Percentiles rank a stretch among this genome's conserved stretches.
Conservation (phyloP, 2,113 vertebrate species). For the Alosa alosa region DNA sequence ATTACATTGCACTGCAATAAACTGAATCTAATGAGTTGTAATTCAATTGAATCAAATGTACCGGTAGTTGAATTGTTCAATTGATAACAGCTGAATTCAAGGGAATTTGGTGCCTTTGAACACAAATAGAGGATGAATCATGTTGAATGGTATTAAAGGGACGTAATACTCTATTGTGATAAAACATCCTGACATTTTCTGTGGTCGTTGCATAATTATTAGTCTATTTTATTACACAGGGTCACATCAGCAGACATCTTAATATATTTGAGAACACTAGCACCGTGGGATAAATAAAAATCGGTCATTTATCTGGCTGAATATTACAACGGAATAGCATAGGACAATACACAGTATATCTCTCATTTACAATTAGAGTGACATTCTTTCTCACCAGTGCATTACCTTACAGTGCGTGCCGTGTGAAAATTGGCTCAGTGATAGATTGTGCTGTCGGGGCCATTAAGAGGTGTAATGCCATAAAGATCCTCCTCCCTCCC, state of each 20-base stretch:
- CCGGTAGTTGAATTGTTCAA: not conserved
- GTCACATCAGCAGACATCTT: not conserved
- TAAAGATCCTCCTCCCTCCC: constrained; percentile 12
- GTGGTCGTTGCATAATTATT: not conserved
- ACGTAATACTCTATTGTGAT: not conserved
- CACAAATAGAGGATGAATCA: not conserved
- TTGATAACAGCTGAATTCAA: not conserved
- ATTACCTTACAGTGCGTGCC: not conserved
- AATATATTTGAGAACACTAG: not conserved
- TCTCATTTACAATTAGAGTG: not conserved
- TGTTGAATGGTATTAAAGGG: not conserved
- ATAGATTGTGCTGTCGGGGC: constrained; percentile 27
- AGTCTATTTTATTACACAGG: not conserved
- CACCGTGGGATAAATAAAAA: not conserved
- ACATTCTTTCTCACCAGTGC: not conserved
- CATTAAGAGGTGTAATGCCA: constrained; percentile 30
- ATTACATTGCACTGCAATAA: not conserved
- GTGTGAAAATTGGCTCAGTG: constrained; percentile 14
- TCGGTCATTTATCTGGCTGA: not conserved
- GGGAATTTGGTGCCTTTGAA: not conserved
- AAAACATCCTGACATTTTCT: not conserved
- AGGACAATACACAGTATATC: not conserved
- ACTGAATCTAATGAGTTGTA: not conserved
- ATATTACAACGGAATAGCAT: not conserved
- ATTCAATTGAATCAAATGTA: not conserved